Evolutionary conservation across 2,797 vertebrate genomes (phyloP).

Genomic region (Hemitrygon akajei): DNA sequence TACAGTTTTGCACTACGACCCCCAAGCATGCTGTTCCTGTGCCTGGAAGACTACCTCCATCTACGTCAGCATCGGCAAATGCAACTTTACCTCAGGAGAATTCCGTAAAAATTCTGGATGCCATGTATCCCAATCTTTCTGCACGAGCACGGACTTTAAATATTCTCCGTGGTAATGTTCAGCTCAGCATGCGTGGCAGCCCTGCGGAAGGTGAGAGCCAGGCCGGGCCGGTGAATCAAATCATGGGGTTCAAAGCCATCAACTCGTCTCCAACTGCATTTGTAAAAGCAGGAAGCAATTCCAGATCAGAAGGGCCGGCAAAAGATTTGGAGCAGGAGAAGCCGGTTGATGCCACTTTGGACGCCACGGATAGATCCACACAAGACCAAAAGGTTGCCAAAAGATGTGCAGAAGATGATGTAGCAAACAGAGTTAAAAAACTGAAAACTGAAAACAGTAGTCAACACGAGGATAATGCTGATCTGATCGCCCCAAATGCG

Average conservation of each 20-base stretch:
- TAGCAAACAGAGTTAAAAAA: not conserved
- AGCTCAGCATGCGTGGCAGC: constrained; percentile 55
- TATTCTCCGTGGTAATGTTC: constrained; percentile 82
- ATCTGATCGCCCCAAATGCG: not conserved
- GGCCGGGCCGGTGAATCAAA: constrained; percentile 53
- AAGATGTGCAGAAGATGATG: constrained; percentile 15
- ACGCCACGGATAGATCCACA: not conserved
- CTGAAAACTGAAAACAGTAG: not conserved
- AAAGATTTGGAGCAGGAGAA: constrained; percentile 40
- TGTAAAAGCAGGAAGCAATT: constrained; percentile 67
- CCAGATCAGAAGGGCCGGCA: constrained; percentile 43
- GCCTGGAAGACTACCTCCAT: constrained; percentile 75
- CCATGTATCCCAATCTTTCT: constrained; percentile 90
- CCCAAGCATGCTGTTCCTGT: constrained; percentile 91
- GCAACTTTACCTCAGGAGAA: constrained; percentile 70
- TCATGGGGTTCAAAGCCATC: constrained; percentile 73
- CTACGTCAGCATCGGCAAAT: constrained; percentile 54
- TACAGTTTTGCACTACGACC: constrained; percentile 89
- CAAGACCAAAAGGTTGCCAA: constrained; percentile 1
- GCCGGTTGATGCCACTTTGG: not conserved
- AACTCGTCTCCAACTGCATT: constrained; percentile 80
- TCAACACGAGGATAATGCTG: not conserved
- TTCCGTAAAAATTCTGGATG: constrained; percentile 86
- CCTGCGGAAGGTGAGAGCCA: constrained; percentile 53
- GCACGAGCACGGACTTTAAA: constrained; percentile 83